phyloP scores from a whole-genome alignment of 2,888 invertebrate genomes.

The Dicranocentrus wangi region DNA sequence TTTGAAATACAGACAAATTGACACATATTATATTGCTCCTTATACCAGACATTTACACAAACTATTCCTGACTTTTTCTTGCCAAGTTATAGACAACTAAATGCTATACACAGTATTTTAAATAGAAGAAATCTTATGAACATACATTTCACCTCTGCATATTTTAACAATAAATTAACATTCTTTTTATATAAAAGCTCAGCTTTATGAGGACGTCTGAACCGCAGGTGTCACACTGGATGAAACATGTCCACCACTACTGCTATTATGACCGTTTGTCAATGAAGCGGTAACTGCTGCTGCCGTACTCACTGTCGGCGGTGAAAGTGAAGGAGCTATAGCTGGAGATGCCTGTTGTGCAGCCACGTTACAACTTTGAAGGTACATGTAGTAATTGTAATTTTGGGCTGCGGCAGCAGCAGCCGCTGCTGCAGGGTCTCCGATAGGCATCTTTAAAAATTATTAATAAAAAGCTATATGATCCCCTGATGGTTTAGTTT shows the following conservation, averaged over 20 bases:
- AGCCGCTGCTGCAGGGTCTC: constrained; percentile 63
- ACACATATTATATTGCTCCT: no score
- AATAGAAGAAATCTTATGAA: no score
- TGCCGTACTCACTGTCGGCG: constrained; percentile 60
- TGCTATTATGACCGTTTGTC: constrained; percentile 50
- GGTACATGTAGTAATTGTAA: constrained; percentile 82
- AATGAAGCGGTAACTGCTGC: constrained; percentile 26
- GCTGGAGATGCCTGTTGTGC: constrained; percentile 73
- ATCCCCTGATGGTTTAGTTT: no score
- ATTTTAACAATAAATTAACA: no score
- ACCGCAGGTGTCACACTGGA: constrained; percentile 1
- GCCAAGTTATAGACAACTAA: no score
- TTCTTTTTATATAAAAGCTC: no score
- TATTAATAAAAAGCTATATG: no score
- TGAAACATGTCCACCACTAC: constrained; percentile 6
- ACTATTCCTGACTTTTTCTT: no score
- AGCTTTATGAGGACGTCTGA: constrained; percentile 12
- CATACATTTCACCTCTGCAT: no score
- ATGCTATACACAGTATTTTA: no score
- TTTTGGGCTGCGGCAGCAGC: constrained; percentile 72
- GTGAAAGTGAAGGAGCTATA: constrained; percentile 65
- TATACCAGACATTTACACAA: no score
- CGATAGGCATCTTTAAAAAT: constrained; percentile 63
- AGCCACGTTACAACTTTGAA: constrained; percentile 77
- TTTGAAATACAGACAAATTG: no score